Base-by-base conservation (phyloP, 2,113 vertebrate species). In the Neolamprologus sp. region DNA sequence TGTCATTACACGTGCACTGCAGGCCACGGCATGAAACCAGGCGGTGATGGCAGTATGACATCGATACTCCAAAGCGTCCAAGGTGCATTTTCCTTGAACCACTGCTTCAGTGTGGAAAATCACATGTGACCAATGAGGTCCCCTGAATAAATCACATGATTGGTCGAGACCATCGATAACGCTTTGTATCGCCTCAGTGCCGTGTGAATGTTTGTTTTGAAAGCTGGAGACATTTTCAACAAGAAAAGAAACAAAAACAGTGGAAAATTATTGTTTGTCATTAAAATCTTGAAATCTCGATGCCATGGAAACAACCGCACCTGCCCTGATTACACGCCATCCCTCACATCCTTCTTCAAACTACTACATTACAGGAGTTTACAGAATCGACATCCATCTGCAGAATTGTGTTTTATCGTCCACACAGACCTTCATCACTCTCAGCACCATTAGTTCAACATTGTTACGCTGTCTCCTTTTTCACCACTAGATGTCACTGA, bases 381-480 rank as follows among this genome's bases (percentile, higher is more conserved):
- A 35, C 6, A 35, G 57, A 10, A 19, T 33, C 16, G 0, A 60
- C 57, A 63, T 7, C 58, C 6, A 35, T 63, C 31, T 63, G 12
- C 23, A 58, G 0, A 58, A 0, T 28, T 58, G 58, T 7, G 28
- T 63, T 63, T 63, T 19, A 7, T 63, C 9, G 16, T 63, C 28
- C 58, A 35, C 16, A 0, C 58, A 35, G 28, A 63, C 58, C 58
- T 63, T 33, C 4, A 0, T 11, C 0, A 63, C 58, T 0, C 58
- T 63, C 58, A 35, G 28, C 58, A 35, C 58, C 16, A 3, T 63
- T 63, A 63, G 58, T 11, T 0, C 58, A 63, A 35, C 28, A 35
- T 1, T 19, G 16, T 63, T 35, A 63, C 6, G 2, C 2, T 0
- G 28, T 60, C 2, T 60, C 26, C 58, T 19, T 63, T 60, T 19